Evolutionary conservation across 2,888 invertebrate genomes (phyloP).

Genomic region (Troides helena): DNA sequence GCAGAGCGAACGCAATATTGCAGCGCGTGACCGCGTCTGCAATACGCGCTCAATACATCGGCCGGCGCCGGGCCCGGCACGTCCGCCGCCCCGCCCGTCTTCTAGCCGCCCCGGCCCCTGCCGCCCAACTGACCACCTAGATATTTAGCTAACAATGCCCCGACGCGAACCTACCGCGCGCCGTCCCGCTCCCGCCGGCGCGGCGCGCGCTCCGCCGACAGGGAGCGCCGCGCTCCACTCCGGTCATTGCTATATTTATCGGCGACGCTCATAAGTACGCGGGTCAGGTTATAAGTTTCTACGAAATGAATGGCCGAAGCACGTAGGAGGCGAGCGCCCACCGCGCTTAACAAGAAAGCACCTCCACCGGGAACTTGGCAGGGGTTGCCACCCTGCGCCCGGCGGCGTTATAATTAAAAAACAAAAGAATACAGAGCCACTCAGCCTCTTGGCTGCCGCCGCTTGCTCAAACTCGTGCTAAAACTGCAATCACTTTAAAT

Average conservation of each 20-base stretch:
- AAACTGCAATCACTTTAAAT: conserved; percentile 68
- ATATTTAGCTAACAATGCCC: conserved; percentile 80
- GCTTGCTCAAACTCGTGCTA: conserved; percentile 65
- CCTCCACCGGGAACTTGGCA: conserved; percentile 71
- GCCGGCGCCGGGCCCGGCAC: conserved; percentile 74
- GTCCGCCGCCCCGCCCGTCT: conserved; percentile 67
- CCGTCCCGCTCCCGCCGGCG: conserved; percentile 61
- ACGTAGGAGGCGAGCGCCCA: conserved; percentile 75
- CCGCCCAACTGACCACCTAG: conserved; percentile 68
- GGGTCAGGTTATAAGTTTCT: conserved; percentile 80
- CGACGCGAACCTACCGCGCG: conserved; percentile 56
- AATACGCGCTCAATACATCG: conserved; percentile 81
- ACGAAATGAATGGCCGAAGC: conserved; percentile 78
- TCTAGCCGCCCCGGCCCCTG: conserved; percentile 55
- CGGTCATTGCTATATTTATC: conserved; percentile 80
- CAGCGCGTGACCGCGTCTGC: conserved; percentile 81
- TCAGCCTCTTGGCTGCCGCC: conserved; percentile 68
- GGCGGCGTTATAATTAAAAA: conserved; percentile 78
- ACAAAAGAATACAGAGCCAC: conserved; percentile 79
- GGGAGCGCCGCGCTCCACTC: conserved; percentile 62
- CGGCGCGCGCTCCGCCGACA: conserved; percentile 49
- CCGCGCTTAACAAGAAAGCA: conserved; percentile 71
- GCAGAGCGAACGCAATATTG: conserved; percentile 79
- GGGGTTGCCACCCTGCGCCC: conserved; percentile 58
- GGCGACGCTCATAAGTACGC: conserved; percentile 81